Conservation (phyloP, 2,113 vertebrate species). For the Datnioides undecimradiatus region DNA sequence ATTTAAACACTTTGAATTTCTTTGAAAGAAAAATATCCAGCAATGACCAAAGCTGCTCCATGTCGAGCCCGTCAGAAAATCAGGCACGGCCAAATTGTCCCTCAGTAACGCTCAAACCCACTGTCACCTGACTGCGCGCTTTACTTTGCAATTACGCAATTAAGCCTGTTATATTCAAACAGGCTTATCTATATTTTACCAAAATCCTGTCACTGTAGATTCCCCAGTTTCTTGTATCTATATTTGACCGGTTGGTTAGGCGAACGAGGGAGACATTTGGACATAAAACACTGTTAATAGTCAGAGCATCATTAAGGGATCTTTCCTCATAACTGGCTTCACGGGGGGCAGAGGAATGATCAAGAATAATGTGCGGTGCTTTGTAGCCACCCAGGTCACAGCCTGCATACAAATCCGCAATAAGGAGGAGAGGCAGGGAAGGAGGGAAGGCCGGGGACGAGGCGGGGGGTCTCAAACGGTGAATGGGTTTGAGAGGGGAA, state of each 20-base stretch:
- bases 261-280: slow-evolving; percentile 89
- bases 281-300: slow-evolving; percentile 95
- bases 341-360: slow-evolving; percentile 95
- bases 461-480: slow-evolving; percentile 72
- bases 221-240: slow-evolving; percentile 74
- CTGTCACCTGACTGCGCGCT: slow-evolving; percentile 32
- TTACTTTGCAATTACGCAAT: slow-evolving; percentile 57
- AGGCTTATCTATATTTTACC: slow-evolving; percentile 71
- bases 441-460: slow-evolving; percentile 62
- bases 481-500: slow-evolving; percentile 71
- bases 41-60: background rate
- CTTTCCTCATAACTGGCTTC: slow-evolving; percentile 95
- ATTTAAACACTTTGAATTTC: background rate
- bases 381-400: slow-evolving; percentile 93
- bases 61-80: background rate
- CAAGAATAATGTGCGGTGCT: slow-evolving; percentile 95
- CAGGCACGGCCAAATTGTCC: background rate
- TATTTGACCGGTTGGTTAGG: slow-evolving; percentile 80
- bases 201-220: slow-evolving; percentile 72
- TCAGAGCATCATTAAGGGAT: slow-evolving; percentile 96
- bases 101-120: background rate
- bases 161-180: slow-evolving; percentile 68
- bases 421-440: slow-evolving; percentile 79
- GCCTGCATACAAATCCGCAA: slow-evolving; percentile 96
- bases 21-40: background rate